phyloP scores from a whole-genome alignment of 1,140 invertebrate genomes.

The Bombus haemorrhoidalis region DNA sequence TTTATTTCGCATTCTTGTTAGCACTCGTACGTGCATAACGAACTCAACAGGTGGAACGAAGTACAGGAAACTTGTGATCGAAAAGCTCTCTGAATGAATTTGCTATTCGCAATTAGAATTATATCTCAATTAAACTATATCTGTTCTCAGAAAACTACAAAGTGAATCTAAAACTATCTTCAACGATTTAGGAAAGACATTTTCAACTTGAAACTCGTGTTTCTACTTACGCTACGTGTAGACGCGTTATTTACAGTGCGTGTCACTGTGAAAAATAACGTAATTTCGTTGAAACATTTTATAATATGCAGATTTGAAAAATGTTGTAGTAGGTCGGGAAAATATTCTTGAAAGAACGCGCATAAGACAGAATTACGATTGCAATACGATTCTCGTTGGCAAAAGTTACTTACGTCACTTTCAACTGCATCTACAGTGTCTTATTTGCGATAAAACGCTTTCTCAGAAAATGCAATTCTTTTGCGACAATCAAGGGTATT shows the following conservation, averaged over 20 bases:
- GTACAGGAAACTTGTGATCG: constrained; percentile 27
- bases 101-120: background rate
- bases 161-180: background rate
- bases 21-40: background rate
- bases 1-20: background rate
- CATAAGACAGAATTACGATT: background rate
- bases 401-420: background rate
- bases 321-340: too few relatives aligned
- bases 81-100: background rate
- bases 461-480: background rate
- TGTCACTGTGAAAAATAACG: background rate
- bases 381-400: background rate
- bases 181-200: background rate
- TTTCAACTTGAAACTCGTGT: background rate
- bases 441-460: constrained; percentile 6
- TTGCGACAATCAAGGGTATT: constrained; percentile 20
- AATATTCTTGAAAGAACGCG: background rate
- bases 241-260: background rate
- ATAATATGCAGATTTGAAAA: background rate
- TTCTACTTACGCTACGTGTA: too few relatives aligned
- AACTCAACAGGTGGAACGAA: constrained; percentile 73
- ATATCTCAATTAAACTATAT: background rate
- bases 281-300: background rate
- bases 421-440: background rate
- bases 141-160: background rate